These are phyloP conservation scores for Acanthaster planci DNA, from an alignment of 35 echinoderm and acorn worm species.

Conservation along the genomic window DNA sequence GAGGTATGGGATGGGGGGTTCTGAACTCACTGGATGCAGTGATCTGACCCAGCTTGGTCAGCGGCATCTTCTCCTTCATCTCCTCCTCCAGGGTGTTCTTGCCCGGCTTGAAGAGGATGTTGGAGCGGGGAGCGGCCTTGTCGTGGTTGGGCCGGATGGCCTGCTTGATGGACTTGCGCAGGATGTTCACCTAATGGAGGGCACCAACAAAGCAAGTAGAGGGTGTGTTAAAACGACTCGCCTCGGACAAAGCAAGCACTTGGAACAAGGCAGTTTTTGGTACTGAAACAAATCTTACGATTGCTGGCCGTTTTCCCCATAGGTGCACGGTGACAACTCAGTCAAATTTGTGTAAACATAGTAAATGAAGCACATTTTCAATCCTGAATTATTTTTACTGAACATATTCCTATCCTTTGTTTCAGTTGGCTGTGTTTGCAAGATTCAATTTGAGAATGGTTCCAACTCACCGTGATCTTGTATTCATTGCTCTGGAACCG, in stretches of 20 bases:
- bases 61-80: conserved; percentile 37
- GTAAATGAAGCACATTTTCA: no score
- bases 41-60: conserved; percentile 22
- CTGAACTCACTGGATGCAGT: conserved; percentile 39
- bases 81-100: conserved; percentile 16
- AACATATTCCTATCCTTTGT: no score
- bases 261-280: no score
- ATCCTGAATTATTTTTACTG: no score
- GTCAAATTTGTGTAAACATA: no score
- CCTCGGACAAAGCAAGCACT: no score
- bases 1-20: background rate
- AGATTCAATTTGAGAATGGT: no score
- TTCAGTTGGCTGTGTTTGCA: no score
- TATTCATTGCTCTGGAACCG: conserved; percentile 86
- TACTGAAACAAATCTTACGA: no score
- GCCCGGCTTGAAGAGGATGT: conserved; percentile 35
- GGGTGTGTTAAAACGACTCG: background rate
- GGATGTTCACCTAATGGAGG: background rate
- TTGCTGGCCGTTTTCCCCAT: no score
- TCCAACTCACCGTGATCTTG: conserved; percentile 69
- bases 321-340: no score
- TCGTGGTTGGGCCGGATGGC: background rate
- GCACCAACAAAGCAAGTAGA: background rate
- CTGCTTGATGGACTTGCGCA: conserved; percentile 4
- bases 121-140: conserved; percentile 4